Evolutionary conservation across 2,797 vertebrate species (phyloP), one percentile per base, ranked within the genome.

Genomic region (Sardinella longiceps): DNA sequence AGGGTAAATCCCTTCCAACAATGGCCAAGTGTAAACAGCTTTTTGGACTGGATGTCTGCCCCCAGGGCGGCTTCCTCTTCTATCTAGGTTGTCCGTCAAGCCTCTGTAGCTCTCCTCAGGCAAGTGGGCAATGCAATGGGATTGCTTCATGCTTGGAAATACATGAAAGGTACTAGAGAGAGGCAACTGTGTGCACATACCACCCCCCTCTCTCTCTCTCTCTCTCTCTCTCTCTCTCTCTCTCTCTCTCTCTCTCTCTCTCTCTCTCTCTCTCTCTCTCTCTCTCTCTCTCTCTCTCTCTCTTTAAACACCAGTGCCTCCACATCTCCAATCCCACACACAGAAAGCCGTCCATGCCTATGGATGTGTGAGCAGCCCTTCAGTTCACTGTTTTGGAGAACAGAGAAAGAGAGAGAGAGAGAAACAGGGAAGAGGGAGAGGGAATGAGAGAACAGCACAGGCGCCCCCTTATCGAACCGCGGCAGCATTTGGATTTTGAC

Each of bases 1-100:
- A 87, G 81, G 83, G 84, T 81, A 84, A 91, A 90, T 90, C 85
- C 87, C 88, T 88, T 87, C 83, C 88, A 89, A 89, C 86, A 86
- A 85, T 82, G 60, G 86, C 83, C 80, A 87, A 89, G 87, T 88
- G 89, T 89, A 89, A 89, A 87, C 88, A 87, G 88, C 87, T 86
- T 86, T 85, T 83, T 90, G 85, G 85, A 77, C 80, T 82, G 83
- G 84, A 85, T 86, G 80, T 39, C 80, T 88, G 84, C 83, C 83
- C 88, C 77, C 77, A 46, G 23, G 86, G 88, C 74, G 20, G 18
- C 43, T 80, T 85, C 82, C 82, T 86, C 81, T 86, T 86, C 85
- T 88, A 83, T 90, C 87, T 88, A 43, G 81, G 86, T 83, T 88
- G 86, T 88, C 86, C 53, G 43, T 87, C 86, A 88, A 80, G 84